Evolutionary conservation across 2,113 vertebrate genomes (phyloP), one percentile per base, ranked within the genome.

Genomic region (Cochlearius cochlearius): DNA sequence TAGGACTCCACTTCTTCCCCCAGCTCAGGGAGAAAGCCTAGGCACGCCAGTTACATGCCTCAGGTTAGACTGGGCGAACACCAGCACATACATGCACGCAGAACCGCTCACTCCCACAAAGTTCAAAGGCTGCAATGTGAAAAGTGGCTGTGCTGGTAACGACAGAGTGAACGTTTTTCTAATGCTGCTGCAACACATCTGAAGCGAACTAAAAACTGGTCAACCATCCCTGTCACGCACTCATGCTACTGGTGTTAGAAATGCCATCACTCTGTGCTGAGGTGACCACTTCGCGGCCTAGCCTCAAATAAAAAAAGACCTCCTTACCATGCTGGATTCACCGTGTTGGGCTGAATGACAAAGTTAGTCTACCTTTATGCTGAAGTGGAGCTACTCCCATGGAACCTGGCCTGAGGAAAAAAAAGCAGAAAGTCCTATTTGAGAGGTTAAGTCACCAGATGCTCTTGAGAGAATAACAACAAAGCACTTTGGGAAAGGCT

Each of bases 401-500:
- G 59, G 69, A 85, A 94, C 67, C 84, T 88, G 81, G 88, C 75
- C 95, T 76, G 90, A 89, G 47, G 58, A 43, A 32, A 68, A 67
- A 84, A 59, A 49, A 86, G 58, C 85, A 91, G 76, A 69, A 69
- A 86, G 58, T 86, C 78, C 88, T 76, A 22, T 82, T 81, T 85
- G 79, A 94, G 59, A 89, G 36, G 78, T 76, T 63, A 83, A 92
- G 45, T 64, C 55, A 45, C n/a, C 30, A 71, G 73, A 73, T 63
- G 66, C 68, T 80, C 59, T 20, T 30, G 22, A 80, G 17, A 95
- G 77, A 94, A 18, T 10, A 91, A 86, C 86, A 92, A 85, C 41
- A 68, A 88, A 95, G 66, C 91, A 81, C 88, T 92, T 60, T 27
- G 39, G 88, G 83, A 85, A 93, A 87, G 34, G 72, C 50, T 47